Evolutionary conservation across 2,888 invertebrate genomes (phyloP), one percentile per base, ranked within the genome.

Genomic region (Melanargia galathea): DNA sequence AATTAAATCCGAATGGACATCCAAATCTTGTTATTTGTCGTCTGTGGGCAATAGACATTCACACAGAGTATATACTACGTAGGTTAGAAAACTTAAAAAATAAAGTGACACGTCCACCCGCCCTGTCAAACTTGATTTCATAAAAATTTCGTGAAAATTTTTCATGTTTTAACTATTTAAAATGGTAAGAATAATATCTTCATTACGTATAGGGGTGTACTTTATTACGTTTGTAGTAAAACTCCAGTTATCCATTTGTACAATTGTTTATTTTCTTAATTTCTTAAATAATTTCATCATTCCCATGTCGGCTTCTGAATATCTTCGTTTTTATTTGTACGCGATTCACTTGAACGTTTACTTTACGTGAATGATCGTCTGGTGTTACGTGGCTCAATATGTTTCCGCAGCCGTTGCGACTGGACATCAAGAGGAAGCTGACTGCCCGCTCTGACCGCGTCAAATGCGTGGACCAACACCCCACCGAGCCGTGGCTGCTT

Each of bases 401-500:
- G 81, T 85, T 86, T 79, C 70, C 71, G 65, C 80, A 97, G 99
- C 99, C 99, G 76, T 94, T 99, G 70, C 95, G 98, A 84, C 93
- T 99, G 86, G 99, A 99, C 88, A 99, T 99, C 83, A 99, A 99
- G 92, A 95, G 99, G 81, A 98, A 97, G 88, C 92, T 99, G 83
- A 97, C 99, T 62, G 98, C 99, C 60, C 94, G 99, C 72, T 99
- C 99, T 8, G 99, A 99, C 89, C 94, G 99, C 72, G 99, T 99
- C 57, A 99, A 99, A 92, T 97, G 97, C 84, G 98, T 98, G 11
- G 99, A 99, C 87, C 94, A 99, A 72, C 99, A 99, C 87, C 99
- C 99, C 0, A 94, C 96, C 45, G 99, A 99, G 84, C 98, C 99
- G 71, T 99, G 99, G 99, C 97, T 99, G 94, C 93, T 99, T 59